These are phyloP conservation scores for Drosophila aldrichi DNA, from an alignment of 2,888 invertebrate species.

Conservation along the genomic window DNA sequence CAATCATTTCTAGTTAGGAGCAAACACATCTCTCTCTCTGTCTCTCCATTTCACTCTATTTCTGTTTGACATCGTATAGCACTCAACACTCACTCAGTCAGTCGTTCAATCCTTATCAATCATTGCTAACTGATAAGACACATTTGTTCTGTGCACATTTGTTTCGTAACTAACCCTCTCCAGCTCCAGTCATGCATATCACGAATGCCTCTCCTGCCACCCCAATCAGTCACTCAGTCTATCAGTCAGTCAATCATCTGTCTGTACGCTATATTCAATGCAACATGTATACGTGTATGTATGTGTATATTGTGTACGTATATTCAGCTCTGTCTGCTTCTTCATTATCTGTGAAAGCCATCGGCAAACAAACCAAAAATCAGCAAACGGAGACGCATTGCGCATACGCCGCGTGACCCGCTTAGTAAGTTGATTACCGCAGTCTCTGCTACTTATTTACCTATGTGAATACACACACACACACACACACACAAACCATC, in stretches of 20 bases:
- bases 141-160: background rate
- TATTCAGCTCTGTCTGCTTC: background rate
- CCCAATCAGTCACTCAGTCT: background rate
- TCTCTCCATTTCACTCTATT: background rate
- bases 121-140: background rate
- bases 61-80: background rate
- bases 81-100: too few relatives aligned
- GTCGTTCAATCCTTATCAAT: background rate
- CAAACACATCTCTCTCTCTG: background rate
- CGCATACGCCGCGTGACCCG: conserved; percentile 54
- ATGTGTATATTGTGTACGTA: background rate
- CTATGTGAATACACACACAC: conserved; percentile 19
- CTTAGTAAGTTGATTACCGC: conserved; percentile 56
- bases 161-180: too few relatives aligned
- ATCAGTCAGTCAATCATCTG: conserved; percentile 6
- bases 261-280: too few relatives aligned
- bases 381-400: conserved; percentile 33
- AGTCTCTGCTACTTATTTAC: conserved; percentile 34
- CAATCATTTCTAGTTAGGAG: background rate
- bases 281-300: background rate
- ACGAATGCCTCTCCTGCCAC: too few relatives aligned
- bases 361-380: conserved; percentile 28
- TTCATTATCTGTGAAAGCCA: conserved; percentile 17
- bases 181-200: too few relatives aligned
- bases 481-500: conserved; percentile 19